Conservation (phyloP, 1,140 invertebrate species). For the Dysdera silvatica region DNA sequence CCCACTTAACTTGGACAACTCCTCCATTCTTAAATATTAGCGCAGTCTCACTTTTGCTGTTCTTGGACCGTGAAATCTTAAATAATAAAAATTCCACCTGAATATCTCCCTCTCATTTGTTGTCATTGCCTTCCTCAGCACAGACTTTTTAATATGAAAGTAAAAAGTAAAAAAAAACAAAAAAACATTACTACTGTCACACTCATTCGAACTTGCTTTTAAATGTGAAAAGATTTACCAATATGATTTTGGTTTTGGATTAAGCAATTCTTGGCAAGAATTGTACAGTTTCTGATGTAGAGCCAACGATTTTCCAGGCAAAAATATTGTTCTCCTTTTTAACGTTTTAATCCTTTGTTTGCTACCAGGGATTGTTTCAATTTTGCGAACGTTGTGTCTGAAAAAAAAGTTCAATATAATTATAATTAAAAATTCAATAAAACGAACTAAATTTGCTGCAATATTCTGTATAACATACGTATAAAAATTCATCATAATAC, state of each 20-base stretch:
- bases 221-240: conserved; percentile 6
- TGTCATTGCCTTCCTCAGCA: no score
- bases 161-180: background rate
- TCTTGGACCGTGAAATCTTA: no score
- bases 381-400: conserved; percentile 59
- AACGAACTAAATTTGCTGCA: conserved; percentile 51
- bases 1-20: no score
- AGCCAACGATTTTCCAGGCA: conserved; percentile 62
- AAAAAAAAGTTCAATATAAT: conserved; percentile 36
- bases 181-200: background rate
- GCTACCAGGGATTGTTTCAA: conserved; percentile 59
- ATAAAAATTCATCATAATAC: conserved; percentile 71
- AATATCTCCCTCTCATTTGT: no score
- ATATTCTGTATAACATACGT: conserved; percentile 66
- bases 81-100: no score
- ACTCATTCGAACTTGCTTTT: background rate
- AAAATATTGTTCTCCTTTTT: conserved; percentile 45
- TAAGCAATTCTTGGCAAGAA: conserved; percentile 51
- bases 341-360: conserved; percentile 57
- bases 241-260: conserved; percentile 26
- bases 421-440: background rate
- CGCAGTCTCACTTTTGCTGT: no score
- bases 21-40: no score
- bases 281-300: conserved; percentile 72
- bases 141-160: no score